Evolutionary conservation across 2,797 vertebrate species (phyloP), one percentile per base, ranked within the genome.

Genomic region (Staurois parvus): DNA sequence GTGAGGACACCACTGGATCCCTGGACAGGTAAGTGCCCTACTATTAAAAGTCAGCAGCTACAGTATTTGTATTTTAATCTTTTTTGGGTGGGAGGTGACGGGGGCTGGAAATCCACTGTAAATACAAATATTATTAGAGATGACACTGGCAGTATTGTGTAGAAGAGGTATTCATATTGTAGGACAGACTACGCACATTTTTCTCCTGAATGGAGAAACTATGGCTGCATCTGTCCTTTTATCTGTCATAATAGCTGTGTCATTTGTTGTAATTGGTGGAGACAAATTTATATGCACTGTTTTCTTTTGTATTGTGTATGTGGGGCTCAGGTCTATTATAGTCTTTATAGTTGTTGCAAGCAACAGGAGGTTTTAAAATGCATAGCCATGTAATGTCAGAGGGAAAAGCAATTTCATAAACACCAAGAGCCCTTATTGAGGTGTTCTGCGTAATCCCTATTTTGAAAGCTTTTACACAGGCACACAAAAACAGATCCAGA

Each of bases 331-430:
- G 48, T 73, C 79, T 73, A 72, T 81, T 81, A 72, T 37, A 81
- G 69, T 40, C 52, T 81, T 81, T 73, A 72, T 62, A 73, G 79
- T 62, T 73, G 79, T 72, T 81, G 72, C 48, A 81, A 72, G 52
- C 79, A 64, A 64, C 69, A 24, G 79, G 79, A 42, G 48, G 32
- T 30, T 73, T 66, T 64, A 62, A 81, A 81, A 72, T 72, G 72
- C 48, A 73, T 42, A 73, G 30, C 32, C 45, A 8, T 72, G 79
- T 56, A 72, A 70, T 62, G 19, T 37, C 15, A 40, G n/a, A 72
- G 37, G 42, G n/a, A 21, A 72, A 81, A 73, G 32, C 79, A 72
- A 81, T 81, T 81, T 81, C 32, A 62, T 29, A 26, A 81, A 81
- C 32, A 81, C 62, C 64, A 68, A 45, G 42, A 42, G 52, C 34